Base-by-base conservation (phyloP, 2,888 invertebrate genomes). In the Allolobophora icterica region DNA sequence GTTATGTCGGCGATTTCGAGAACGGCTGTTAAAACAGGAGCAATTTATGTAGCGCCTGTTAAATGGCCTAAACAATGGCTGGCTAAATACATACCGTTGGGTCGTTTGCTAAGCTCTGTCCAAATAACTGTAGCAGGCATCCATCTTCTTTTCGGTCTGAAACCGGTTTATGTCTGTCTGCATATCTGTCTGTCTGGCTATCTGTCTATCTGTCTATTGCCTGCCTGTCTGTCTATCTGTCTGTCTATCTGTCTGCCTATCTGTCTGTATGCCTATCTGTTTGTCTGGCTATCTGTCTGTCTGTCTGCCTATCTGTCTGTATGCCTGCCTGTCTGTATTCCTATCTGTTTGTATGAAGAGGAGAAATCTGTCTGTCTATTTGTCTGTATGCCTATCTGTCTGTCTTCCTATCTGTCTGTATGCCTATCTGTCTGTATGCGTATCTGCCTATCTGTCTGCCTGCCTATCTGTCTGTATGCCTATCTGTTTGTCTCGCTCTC, bases 41-140 rank as follows among this genome's bases (percentile, higher is more conserved):
- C n/a, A 87, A 87, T 87, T 87, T 87, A 87, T 87, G 35, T 30
- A 87, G 87, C 87, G 87, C 87, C 87, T 35, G 35, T 21, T 35
- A 24, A 87, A 19, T 87, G 87, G 24, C 87, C 87, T 34, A 87
- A 87, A 87, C 87, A 87, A 87, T 17, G 87, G 2, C 35, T 21
- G n/a, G n/a, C 15, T 71, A n/a, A 71, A 71, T 52, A n/a, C 71
- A n/a, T 71, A n/a, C 71, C 71, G 8, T 13, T n/a, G 8, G 71
- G 71, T 71, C 71, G 71, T 71, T n/a, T 30, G 71, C 11, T 1
- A 71, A 71, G 19, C n/a, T n/a, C n/a, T 30, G 71, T n/a, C 71
- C n/a, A 71, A 71, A n/a, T 71, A n/a, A 71, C 71, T 71, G n/a
- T n/a, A n/a, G 52, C 52, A 52, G 1, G 52, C 52, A 24, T 52